Conservation (phyloP, 2,888 invertebrate genomes). For the Drosophila borealis region DNA sequence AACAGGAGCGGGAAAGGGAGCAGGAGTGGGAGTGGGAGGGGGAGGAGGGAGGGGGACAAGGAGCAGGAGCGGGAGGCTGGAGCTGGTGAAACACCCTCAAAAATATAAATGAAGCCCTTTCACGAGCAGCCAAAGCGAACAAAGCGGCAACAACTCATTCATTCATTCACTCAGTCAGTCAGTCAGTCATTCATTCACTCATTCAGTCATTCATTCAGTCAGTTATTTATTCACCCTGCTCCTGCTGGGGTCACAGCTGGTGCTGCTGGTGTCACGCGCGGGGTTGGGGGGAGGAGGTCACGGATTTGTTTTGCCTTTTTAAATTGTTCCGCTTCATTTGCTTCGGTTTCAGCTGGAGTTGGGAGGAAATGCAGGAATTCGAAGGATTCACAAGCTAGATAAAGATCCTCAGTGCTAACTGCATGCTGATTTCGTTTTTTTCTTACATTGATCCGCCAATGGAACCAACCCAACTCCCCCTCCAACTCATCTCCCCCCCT, state of each 20-base stretch:
- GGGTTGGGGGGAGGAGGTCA: constrained; percentile 1
- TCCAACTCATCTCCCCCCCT: neutral
- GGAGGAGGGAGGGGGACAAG: neutral
- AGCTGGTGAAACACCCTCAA: constrained; percentile 58
- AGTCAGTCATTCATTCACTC: constrained; percentile 47
- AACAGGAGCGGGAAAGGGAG: neutral
- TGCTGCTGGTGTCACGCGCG: constrained; percentile 53
- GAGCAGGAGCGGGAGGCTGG: neutral
- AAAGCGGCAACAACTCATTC: constrained; percentile 58
- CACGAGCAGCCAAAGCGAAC: constrained; percentile 52
- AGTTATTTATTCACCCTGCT: constrained; percentile 44
- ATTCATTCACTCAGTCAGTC: constrained; percentile 49
- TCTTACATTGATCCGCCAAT: too few species aligned
- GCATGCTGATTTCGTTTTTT: neutral
- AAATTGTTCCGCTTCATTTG: constrained; percentile 85
- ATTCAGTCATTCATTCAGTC: constrained; percentile 51
- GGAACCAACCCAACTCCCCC: neutral
- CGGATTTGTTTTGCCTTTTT: constrained; percentile 79
- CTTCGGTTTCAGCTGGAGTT: constrained; percentile 45
- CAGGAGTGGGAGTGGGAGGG: neutral
- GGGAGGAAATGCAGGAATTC: constrained; percentile 1
- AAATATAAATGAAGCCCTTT: constrained; percentile 60
- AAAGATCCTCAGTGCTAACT: constrained; percentile 10
- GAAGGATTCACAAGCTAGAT: neutral
- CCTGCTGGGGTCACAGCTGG: neutral